Conservation (phyloP, 2,113 vertebrate genomes). For the Accipiter cooperii region DNA sequence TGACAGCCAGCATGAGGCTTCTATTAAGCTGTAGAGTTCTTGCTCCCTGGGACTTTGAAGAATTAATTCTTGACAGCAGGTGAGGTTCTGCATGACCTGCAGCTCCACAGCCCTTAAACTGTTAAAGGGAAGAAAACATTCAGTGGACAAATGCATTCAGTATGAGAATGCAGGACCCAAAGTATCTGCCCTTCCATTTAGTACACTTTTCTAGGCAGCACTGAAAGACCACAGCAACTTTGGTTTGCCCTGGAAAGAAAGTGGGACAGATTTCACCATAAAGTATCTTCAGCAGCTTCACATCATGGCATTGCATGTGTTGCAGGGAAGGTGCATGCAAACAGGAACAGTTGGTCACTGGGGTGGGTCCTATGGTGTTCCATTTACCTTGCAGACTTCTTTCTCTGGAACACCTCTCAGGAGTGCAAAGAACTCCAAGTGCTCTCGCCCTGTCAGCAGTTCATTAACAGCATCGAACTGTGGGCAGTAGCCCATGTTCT, state of each 20-base stretch:
- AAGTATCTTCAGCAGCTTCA: not conserved
- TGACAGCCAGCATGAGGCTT: not conserved
- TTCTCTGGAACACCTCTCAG: slow-evolving; percentile 90
- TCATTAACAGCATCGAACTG: slow-evolving; percentile 98
- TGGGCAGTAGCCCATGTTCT: slow-evolving; percentile 97
- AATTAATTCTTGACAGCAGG: not conserved
- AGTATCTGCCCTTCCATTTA: not conserved
- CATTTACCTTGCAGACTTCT: slow-evolving; percentile 89
- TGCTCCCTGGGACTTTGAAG: not conserved
- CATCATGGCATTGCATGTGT: not conserved
- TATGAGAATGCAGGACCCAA: not conserved
- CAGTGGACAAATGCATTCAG: not conserved
- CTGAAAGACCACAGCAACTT: not conserved
- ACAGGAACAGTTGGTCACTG: not conserved
- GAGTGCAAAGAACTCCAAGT: slow-evolving; percentile 93
- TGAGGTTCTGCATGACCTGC: not conserved
- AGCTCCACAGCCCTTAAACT: not conserved
- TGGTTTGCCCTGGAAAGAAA: not conserved
- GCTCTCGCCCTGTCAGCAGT: slow-evolving; percentile 91
- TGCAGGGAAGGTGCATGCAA: not conserved
- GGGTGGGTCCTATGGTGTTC: not conserved
- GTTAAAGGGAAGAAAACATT: not conserved
- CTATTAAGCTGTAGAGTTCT: not conserved
- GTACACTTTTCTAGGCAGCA: not conserved
- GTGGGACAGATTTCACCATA: not conserved